These are phyloP conservation scores for Tribolium freemani DNA, from an alignment of 2,888 invertebrate species.

Conservation along the genomic window DNA sequence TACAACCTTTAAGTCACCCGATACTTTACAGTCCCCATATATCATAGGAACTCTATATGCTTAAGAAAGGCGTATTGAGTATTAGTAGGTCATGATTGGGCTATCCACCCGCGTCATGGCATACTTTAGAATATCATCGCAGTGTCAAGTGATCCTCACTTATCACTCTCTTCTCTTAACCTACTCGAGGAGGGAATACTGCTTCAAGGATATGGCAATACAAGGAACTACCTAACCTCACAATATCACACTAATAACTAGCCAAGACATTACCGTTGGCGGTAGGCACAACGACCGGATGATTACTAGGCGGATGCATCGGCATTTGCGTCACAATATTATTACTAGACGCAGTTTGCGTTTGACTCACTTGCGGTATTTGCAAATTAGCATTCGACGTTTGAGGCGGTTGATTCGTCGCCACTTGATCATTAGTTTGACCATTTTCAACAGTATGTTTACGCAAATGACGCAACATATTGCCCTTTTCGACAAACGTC, in stretches of 20 bases:
- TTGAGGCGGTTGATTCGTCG: conserved; percentile 37
- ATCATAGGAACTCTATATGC: no score
- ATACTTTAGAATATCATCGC: not conserved
- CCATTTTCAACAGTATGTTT: conserved; percentile 75
- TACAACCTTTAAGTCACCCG: no score
- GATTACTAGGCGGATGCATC: conserved; percentile 65
- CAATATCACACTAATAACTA: conserved; percentile 61
- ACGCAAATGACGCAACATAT: conserved; percentile 80
- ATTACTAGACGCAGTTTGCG: conserved; percentile 63
- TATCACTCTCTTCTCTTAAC: no score
- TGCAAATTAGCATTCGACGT: conserved; percentile 61
- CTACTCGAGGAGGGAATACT: conserved; percentile 40
- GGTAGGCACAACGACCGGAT: conserved; percentile 72
- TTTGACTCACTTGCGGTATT: conserved; percentile 62
- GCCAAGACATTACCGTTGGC: conserved; percentile 71
- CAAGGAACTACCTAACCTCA: conserved; percentile 1
- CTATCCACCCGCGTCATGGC: not conserved
- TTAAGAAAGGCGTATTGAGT: not conserved
- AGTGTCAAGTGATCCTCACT: not conserved
- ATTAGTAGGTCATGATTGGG: not conserved
- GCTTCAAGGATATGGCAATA: conserved; percentile 18
- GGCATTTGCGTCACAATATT: conserved; percentile 59
- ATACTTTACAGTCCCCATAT: no score
- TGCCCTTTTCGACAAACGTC: conserved; percentile 86
- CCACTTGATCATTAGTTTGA: conserved; percentile 53